phyloP scores from a whole-genome alignment of 2,113 vertebrate genomes.

The Heloderma charlesbogerti region DNA sequence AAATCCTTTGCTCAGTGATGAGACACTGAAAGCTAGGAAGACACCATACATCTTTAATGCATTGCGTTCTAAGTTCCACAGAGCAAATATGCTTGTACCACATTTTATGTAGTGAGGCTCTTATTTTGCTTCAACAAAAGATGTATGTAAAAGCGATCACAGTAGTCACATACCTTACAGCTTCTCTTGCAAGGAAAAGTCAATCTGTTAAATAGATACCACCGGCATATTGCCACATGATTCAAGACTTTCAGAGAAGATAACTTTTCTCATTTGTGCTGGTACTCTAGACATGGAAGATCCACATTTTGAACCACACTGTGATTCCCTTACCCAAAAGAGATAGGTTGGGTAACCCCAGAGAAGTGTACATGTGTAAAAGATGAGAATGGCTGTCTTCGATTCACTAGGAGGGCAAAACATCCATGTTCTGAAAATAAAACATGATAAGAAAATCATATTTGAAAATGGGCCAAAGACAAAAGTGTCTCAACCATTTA shows the following conservation, averaged over 20 bases:
- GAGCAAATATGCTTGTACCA: background rate
- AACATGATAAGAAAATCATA: background rate
- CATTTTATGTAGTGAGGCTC: background rate
- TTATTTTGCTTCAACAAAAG: background rate
- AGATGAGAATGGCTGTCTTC: constrained; percentile 52
- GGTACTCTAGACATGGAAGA: background rate
- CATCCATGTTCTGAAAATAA: constrained; percentile 43
- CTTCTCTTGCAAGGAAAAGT: background rate
- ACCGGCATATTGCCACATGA: background rate
- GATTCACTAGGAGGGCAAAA: constrained; percentile 50
- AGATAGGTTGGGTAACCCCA: constrained; percentile 62
- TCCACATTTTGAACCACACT: background rate
- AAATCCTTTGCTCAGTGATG: background rate
- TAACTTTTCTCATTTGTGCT: background rate
- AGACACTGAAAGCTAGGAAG: background rate
- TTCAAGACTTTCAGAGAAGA: background rate
- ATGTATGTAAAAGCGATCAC: background rate
- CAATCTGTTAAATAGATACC: background rate
- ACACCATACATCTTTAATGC: background rate
- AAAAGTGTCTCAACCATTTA: background rate
- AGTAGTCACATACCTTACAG: background rate
- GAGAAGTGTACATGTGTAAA: constrained; percentile 49
- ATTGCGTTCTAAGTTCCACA: background rate
- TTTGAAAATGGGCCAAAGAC: background rate
- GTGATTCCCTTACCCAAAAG: constrained; percentile 39